Evolutionary conservation across 1,140 invertebrate species (phyloP).

Genomic region (Lepidurus packardi): DNA sequence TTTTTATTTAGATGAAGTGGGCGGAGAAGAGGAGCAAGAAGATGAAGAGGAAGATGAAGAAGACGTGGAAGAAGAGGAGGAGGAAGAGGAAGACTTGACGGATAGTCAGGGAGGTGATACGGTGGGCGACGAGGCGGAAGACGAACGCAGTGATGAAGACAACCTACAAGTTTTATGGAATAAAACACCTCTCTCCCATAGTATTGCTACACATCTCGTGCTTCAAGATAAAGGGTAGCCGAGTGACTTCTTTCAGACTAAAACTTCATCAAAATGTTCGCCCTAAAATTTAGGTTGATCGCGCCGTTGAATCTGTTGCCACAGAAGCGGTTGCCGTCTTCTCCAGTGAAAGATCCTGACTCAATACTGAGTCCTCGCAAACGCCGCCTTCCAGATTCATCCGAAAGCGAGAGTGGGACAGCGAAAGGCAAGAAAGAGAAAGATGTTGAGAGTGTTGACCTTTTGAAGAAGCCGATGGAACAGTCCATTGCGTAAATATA

Average conservation of each 20-base stretch:
- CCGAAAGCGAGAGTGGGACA: slow-evolving; percentile 39
- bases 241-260: neutral
- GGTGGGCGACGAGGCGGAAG: slow-evolving; percentile 37
- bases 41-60: slow-evolving; percentile 39
- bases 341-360: neutral
- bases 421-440: slow-evolving; percentile 34
- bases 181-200: neutral
- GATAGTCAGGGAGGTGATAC: slow-evolving; percentile 39
- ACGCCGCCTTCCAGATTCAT: neutral
- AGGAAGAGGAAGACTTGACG: slow-evolving; percentile 40
- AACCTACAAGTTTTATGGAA: slow-evolving; percentile 25
- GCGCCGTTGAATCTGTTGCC: neutral
- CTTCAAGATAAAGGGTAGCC: slow-evolving; percentile 7
- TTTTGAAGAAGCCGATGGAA: neutral
- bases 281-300: neutral
- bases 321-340: neutral
- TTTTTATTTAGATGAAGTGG: neutral
- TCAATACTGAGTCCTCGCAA: neutral
- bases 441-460: slow-evolving; percentile 18
- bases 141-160: slow-evolving; percentile 38
- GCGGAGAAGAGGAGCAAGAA: neutral
- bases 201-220: neutral
- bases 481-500: neutral
- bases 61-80: slow-evolving; percentile 41
- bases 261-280: neutral